Evolutionary conservation across 2,113 vertebrate species (phyloP), one percentile per base, ranked within the genome.

Genomic region (Hemibates koningsi): DNA sequence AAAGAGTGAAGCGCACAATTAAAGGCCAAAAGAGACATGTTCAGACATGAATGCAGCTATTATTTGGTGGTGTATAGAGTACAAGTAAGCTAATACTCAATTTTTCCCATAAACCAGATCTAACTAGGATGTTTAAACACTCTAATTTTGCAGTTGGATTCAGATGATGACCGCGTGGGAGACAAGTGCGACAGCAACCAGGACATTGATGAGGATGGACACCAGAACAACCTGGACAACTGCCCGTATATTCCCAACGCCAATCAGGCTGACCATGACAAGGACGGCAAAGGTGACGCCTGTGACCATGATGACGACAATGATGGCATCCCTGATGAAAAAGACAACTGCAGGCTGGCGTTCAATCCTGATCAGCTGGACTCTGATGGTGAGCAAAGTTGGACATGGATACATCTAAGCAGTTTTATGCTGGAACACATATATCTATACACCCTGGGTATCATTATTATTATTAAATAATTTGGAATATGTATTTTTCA

Each of bases 151-250:
- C 92, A 99, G 99, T 95, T 98, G 66, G 99, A 99, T 92, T 97
- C 98, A 0, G 99, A 99, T 89, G 98, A 98, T 16, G 98, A 99
- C 89, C 98, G 83, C 7, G 98, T 99, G 43, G 99, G 99, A 82
- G 99, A 99, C 85, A 96, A 98, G 56, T 99, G 99, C 36, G 99
- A 99, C 95, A 98, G 97, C 92, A 99, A 99, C 92, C 98, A 99
- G 93, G 98, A 99, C 89, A 99, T 99, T n/a, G 99, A 99, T 86
- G 99, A 99, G 91, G 99, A 99, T 7, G 99, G 99, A 61, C 98
- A 99, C 95, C 99, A 99, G 95, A 99, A 99, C 96, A 99, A 99
- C 85, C 95, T 99, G 92, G 99, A 99, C 96, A 99, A 99, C 93
- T 99, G 99, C 73, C 99, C 99, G 5, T 99, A 99, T 57, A 98